Conservation (phyloP, 2,113 vertebrate genomes). For the Hypocryptadius cinnamomeus region DNA sequence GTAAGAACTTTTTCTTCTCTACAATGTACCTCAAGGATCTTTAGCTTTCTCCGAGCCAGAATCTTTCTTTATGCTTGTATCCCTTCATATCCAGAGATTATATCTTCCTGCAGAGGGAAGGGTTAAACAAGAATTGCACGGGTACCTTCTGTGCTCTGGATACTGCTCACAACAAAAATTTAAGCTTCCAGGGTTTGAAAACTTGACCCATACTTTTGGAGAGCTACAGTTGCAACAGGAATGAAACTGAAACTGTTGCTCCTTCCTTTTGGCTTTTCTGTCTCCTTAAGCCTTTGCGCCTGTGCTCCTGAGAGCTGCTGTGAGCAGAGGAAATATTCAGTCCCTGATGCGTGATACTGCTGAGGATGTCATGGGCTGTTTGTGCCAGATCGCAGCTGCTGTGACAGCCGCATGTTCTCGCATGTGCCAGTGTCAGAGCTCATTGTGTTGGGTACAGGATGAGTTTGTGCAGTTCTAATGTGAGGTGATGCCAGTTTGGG, state of each 20-base stretch:
- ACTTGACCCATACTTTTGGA: neutral
- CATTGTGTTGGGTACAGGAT: neutral
- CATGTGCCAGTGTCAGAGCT: neutral
- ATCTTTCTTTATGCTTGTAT: neutral
- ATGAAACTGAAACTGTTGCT: neutral
- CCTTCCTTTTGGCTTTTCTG: neutral
- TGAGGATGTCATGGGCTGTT: neutral
- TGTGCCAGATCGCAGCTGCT: neutral
- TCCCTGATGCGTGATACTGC: neutral
- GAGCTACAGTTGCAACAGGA: neutral
- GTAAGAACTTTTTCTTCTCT: neutral
- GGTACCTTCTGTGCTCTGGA: neutral
- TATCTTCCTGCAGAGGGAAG: neutral
- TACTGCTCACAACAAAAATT: neutral
- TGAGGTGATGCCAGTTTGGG: neutral
- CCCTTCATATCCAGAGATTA: neutral
- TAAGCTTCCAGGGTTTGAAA: neutral
- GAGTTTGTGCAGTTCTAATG: neutral
- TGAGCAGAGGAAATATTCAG: neutral
- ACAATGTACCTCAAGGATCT: neutral
- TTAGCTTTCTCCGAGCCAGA: neutral
- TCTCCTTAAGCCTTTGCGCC: neutral
- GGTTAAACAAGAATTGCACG: neutral
- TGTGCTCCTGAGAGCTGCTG: rapidly evolving
- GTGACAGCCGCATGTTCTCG: neutral